Conservation (phyloP, 2,797 vertebrate genomes). For the Phoebastria nigripes region DNA sequence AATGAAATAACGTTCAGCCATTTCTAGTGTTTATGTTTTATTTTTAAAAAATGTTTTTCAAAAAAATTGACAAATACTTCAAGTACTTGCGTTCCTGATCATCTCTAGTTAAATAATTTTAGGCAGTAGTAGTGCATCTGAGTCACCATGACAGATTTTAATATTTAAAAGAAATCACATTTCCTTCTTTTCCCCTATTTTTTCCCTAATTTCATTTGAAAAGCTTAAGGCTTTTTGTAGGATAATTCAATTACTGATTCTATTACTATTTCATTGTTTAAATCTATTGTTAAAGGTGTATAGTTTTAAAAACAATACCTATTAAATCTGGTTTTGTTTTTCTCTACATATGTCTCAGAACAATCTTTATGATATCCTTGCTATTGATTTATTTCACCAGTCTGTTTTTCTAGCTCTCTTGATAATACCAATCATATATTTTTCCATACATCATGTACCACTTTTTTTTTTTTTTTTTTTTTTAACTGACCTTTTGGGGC, state of each 20-base stretch:
- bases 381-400: neutral
- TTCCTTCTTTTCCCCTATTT: neutral
- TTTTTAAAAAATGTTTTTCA: neutral
- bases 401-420: neutral
- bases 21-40: neutral
- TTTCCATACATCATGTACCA: neutral
- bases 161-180: neutral
- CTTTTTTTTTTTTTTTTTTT: neutral
- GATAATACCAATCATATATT: neutral
- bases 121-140: neutral
- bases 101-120: neutral
- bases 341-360: neutral
- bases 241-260: neutral
- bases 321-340: neutral
- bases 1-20: neutral
- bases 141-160: neutral
- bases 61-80: neutral
- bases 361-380: neutral
- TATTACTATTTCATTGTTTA: neutral
- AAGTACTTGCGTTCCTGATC: neutral
- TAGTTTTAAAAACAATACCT: neutral
- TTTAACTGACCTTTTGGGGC: neutral
- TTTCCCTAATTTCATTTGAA: neutral
- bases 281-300: neutral
- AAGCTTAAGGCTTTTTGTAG: neutral